Evolutionary conservation across 2,113 vertebrate species (phyloP).

Genomic region (Rhegmatorhina hoffmannsi): DNA sequence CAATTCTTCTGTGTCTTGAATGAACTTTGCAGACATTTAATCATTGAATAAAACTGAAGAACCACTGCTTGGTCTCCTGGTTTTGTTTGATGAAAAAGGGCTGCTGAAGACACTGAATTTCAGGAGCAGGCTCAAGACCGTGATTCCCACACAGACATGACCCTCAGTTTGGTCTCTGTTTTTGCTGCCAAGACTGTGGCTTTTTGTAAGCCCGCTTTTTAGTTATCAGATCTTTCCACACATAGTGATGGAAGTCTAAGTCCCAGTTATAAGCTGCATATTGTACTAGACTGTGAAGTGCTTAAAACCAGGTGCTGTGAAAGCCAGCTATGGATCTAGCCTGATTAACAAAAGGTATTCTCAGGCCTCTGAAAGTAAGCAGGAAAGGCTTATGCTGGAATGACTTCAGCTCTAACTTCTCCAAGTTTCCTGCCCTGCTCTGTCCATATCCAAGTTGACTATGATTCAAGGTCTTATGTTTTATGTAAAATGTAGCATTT

Average conservation of each 20-base stretch:
- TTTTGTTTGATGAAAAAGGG: background rate
- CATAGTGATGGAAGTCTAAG: background rate
- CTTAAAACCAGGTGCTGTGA: background rate
- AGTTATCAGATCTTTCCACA: background rate
- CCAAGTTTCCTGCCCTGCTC: background rate
- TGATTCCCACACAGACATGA: rapidly evolving
- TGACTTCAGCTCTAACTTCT: background rate
- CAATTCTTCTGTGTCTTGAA: background rate
- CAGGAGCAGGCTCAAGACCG: background rate
- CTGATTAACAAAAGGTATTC: background rate
- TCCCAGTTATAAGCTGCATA: rapidly evolving
- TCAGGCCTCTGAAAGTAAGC: background rate
- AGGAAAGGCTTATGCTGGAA: rapidly evolving
- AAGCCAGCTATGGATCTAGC: background rate
- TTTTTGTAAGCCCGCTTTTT: background rate
- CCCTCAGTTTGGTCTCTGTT: background rate
- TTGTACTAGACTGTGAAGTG: background rate
- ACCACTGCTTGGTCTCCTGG: background rate
- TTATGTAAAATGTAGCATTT: background rate
- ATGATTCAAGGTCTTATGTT: background rate
- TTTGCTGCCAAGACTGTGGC: background rate
- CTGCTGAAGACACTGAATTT: background rate
- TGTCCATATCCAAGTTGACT: background rate
- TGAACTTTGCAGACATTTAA: background rate
- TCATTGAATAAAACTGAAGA: background rate